Percentiles rank a stretch among this genome's conserved stretches.
These are phyloP conservation scores for Lipotes vexillifer DNA, from an alignment of 2,113 vertebrate genomes.

Conservation along the genomic window DNA sequence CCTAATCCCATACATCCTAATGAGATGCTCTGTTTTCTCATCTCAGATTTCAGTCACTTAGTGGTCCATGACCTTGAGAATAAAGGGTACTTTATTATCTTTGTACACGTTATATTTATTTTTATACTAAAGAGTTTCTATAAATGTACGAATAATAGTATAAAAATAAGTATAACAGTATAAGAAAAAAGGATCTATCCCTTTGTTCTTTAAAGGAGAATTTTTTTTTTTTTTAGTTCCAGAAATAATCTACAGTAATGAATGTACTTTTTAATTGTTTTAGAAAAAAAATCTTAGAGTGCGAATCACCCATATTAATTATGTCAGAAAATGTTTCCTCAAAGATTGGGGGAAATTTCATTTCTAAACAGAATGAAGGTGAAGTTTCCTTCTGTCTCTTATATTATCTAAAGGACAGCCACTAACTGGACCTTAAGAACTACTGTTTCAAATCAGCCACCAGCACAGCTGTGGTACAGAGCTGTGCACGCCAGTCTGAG, in stretches of 20 bases:
- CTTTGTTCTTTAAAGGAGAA: not conserved
- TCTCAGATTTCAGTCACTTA: not conserved
- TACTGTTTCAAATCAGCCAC: not conserved
- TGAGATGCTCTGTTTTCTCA: not conserved
- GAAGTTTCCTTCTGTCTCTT: not conserved
- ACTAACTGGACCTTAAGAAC: not conserved
- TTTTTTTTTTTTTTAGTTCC: not conserved
- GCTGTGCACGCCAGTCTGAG: rapidly evolving
- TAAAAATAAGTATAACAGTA: not conserved
- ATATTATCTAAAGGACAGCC: not conserved
- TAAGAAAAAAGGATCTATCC: not conserved
- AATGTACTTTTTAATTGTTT: slow-evolving; percentile 21
- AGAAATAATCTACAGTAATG: not conserved
- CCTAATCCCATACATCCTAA: not conserved
- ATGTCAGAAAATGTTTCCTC: not conserved
- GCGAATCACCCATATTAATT: not conserved
- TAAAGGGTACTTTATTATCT: not conserved
- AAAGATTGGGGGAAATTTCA: not conserved
- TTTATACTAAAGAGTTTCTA: not conserved
- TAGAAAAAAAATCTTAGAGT: not conserved
- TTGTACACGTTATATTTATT: not conserved
- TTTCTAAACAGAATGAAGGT: not conserved
- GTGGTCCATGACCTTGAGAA: not conserved
- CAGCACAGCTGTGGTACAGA: not conserved
- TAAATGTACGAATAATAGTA: not conserved